Evolutionary conservation across 2,113 vertebrate genomes (phyloP).

Genomic region (Corythaixoides concolor): DNA sequence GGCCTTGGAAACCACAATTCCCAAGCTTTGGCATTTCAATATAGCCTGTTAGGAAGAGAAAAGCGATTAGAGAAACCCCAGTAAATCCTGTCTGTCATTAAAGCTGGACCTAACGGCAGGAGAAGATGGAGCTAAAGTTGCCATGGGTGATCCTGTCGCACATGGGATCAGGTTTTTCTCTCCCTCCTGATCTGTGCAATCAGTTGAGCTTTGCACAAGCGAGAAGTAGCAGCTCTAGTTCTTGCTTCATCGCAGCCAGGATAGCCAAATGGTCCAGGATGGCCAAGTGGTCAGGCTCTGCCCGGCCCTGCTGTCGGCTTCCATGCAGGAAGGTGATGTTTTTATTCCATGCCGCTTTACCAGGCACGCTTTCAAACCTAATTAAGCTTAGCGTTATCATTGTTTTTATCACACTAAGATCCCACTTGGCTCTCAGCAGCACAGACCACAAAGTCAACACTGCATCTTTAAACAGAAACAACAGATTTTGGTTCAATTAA

Average conservation of each 20-base stretch:
- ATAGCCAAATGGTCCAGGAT: not conserved
- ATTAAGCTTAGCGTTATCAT: constrained; percentile 81
- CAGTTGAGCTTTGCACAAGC: not conserved
- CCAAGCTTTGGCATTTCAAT: not conserved
- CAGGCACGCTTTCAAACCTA: constrained; percentile 72
- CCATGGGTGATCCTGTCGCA: not conserved
- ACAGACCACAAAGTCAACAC: constrained; percentile 78
- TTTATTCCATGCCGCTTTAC: constrained; percentile 34
- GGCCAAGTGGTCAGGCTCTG: not conserved
- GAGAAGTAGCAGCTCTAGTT: not conserved
- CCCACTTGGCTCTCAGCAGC: constrained; percentile 75
- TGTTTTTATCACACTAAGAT: constrained; percentile 80
- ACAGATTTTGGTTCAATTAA: constrained; percentile 87
- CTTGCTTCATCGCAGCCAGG: not conserved
- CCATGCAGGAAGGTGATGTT: not conserved
- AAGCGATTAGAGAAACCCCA: not conserved
- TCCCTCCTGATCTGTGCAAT: accelerated
- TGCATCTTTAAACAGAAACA: constrained; percentile 84
- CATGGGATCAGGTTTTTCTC: not conserved
- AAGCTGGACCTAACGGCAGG: not conserved
- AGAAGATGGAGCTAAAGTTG: not conserved
- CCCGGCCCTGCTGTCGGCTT: not conserved
- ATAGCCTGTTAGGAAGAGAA: not conserved
- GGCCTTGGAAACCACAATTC: not conserved
- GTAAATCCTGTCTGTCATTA: not conserved